Percentiles rank a stretch among this genome's conserved stretches.
Conservation (phyloP, 2,113 vertebrate genomes). For the Peromyscus polionotus region DNA sequence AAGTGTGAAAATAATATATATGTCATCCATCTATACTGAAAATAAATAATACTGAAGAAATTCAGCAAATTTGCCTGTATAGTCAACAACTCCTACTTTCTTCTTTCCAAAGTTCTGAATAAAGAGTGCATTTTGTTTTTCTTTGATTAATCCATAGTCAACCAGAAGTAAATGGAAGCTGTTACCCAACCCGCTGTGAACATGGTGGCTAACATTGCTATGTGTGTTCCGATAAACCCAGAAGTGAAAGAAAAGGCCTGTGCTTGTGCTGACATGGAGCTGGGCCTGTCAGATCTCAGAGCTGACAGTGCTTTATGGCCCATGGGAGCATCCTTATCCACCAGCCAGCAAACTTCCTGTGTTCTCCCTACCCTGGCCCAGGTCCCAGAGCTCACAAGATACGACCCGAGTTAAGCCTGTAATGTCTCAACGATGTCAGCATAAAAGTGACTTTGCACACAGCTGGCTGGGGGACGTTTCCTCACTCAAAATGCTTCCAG, state of each 20-base stretch:
- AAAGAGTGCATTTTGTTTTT: not conserved
- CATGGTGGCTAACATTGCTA: not conserved
- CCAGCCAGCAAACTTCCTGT: constrained; percentile 22
- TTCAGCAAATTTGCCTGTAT: not conserved
- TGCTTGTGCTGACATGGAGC: not conserved
- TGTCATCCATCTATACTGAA: not conserved
- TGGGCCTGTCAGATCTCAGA: not conserved
- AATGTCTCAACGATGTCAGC: constrained; percentile 57
- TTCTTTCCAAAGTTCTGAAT: constrained; percentile 43
- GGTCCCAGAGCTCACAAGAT: constrained; percentile 56
- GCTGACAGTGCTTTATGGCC: not conserved
- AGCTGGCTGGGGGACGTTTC: constrained; percentile 74
- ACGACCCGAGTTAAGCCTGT: constrained; percentile 43
- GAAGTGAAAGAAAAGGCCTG: constrained; percentile 8
- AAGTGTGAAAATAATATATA: not conserved
- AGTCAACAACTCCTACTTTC: not conserved
- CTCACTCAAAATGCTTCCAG: constrained; percentile 42
- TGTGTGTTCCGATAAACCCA: constrained; percentile 34
- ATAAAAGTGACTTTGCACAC: constrained; percentile 52
- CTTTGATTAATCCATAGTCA: constrained; percentile 58
- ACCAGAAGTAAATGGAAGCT: constrained; percentile 52
- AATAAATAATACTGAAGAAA: constrained; percentile 32
- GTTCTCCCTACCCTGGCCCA: constrained; percentile 45
- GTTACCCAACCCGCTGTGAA: not conserved
- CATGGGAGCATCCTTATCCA: not conserved